Evolutionary conservation across 2,888 invertebrate species (phyloP).

Genomic region (Cepaea hortensis): DNA sequence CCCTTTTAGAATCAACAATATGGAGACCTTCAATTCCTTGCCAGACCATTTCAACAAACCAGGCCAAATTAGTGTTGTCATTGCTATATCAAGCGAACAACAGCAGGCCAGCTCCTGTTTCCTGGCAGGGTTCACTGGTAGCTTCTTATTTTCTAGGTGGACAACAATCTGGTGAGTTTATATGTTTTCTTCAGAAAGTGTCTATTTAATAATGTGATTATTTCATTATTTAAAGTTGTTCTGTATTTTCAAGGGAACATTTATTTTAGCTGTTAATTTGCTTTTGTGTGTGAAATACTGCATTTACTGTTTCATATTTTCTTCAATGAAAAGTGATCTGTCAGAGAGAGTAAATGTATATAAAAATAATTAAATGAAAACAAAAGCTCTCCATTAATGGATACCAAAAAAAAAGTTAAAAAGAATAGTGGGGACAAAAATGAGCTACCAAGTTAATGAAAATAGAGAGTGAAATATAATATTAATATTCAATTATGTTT

Average conservation of each 20-base stretch:
- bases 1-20: background rate
- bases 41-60: conserved; percentile 55
- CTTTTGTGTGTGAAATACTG: too few species aligned
- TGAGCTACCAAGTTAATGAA: background rate
- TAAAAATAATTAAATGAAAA: background rate
- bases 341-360: background rate
- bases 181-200: background rate
- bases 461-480: background rate
- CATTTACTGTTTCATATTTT: too few species aligned
- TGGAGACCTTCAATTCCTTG: conserved; percentile 50
- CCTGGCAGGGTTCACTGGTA: conserved; percentile 50
- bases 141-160: conserved; percentile 44
- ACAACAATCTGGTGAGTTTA: conserved; percentile 11
- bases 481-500: background rate
- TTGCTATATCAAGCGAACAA: conserved; percentile 15
- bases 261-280: too few species aligned
- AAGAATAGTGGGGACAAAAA: background rate
- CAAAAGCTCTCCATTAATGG: background rate
- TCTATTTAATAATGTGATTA: background rate
- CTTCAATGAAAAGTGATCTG: too few species aligned
- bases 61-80: conserved; percentile 48
- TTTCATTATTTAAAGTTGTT: too few species aligned
- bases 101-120: conserved; percentile 37
- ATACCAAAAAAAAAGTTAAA: background rate
- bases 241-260: too few species aligned